phyloP scores from a whole-genome alignment of 2,797 vertebrate species.

The Graptemys geographica region DNA sequence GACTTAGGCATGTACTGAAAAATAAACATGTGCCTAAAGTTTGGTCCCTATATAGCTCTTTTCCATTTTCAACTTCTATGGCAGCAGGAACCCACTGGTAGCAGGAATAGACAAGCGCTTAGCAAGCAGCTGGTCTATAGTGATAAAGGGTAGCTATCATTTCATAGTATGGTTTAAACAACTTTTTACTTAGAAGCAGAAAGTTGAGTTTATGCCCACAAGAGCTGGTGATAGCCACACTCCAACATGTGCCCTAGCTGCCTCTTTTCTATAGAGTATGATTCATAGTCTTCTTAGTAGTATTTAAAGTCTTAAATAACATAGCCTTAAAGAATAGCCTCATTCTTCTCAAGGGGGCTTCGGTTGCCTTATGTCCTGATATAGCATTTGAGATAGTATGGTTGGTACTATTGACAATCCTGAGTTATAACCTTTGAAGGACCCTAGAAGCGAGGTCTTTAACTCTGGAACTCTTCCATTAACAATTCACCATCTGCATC shows the following conservation, averaged over 20 bases:
- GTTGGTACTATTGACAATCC: background rate
- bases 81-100: background rate
- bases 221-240: conserved; percentile 28
- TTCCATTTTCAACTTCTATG: conserved; percentile 33
- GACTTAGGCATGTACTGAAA: conserved; percentile 23
- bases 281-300: background rate
- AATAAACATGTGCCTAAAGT: conserved; percentile 17
- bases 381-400: background rate
- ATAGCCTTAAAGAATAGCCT: background rate
- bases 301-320: background rate
- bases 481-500: fast-evolving
- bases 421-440: background rate
- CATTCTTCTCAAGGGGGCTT: background rate
- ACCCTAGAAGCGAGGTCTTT: background rate
- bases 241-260: conserved; percentile 27
- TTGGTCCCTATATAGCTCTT: conserved; percentile 59
- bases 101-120: conserved; percentile 61
- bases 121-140: conserved; percentile 65
- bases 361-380: background rate
- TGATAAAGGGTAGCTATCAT: conserved; percentile 65
- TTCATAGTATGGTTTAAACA: conserved; percentile 42
- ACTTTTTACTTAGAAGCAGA: conserved; percentile 60
- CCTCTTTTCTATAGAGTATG: background rate
- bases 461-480: background rate
- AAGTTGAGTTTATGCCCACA: background rate